phyloP scores from a whole-genome alignment of 23 tunicate genomes.

The Ciona savignyi region DNA sequence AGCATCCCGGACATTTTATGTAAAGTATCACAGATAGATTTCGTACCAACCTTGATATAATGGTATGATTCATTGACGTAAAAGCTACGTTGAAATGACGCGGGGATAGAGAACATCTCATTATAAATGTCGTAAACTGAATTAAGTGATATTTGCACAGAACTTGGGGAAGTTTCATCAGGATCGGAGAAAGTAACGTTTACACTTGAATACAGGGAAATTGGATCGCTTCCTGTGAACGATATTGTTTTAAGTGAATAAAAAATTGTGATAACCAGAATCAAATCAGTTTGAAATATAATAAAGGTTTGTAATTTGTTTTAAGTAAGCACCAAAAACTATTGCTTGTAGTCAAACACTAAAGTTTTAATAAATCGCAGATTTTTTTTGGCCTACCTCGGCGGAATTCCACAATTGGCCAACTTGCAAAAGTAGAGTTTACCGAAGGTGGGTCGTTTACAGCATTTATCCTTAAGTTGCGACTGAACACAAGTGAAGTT shows the following conservation, averaged over 20 bases:
- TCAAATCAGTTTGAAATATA: no score
- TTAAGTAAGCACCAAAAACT: no score
- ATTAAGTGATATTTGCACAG: neutral
- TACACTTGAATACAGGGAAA: neutral
- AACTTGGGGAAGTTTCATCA: slow-evolving; percentile 1
- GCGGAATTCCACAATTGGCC: slow-evolving; percentile 9
- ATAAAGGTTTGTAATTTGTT: no score
- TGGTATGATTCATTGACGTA: neutral
- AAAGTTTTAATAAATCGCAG: no score
- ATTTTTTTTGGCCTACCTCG: slow-evolving; percentile 19
- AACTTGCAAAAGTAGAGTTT: neutral
- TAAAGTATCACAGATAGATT: neutral
- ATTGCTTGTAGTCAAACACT: no score
- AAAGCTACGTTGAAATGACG: neutral
- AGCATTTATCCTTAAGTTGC: neutral
- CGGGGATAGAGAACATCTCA: slow-evolving; percentile 3
- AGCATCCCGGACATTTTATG: neutral
- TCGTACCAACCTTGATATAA: slow-evolving; percentile 2
- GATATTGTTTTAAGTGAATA: no score
- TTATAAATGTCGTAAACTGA: slow-evolving; percentile 1
- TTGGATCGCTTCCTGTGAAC: slow-evolving; percentile 1
- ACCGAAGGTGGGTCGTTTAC: slow-evolving; percentile 12
- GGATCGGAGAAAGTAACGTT: slow-evolving; percentile 7
- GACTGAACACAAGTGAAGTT: neutral
- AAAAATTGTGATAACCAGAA: no score